Conservation (phyloP, 2,888 invertebrate species). For the Rhodophaea formosa region DNA sequence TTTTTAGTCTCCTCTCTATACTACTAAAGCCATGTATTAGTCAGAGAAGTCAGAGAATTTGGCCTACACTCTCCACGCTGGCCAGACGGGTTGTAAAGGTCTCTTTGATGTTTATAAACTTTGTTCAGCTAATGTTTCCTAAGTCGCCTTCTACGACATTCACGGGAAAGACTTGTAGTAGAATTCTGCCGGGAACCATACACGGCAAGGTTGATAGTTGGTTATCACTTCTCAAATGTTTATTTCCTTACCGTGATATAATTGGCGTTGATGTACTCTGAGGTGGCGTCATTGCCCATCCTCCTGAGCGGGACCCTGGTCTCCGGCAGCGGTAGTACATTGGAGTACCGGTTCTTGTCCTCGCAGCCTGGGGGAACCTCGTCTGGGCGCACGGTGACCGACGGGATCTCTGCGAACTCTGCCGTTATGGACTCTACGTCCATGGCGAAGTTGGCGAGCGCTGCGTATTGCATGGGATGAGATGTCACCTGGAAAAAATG, state of each 20-base stretch:
- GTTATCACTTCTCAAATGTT: not conserved
- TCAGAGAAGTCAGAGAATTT: no score
- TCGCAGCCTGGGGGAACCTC: conserved; percentile 94
- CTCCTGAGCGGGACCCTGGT: conserved; percentile 90
- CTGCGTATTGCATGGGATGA: conserved; percentile 89
- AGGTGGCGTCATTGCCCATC: conserved; percentile 87
- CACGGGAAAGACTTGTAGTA: no score
- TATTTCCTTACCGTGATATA: conserved; percentile 88
- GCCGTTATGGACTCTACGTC: conserved; percentile 87
- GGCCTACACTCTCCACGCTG: no score
- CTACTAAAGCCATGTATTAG: no score
- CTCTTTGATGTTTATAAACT: no score
- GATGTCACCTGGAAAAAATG: conserved; percentile 78
- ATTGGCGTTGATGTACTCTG: conserved; percentile 97
- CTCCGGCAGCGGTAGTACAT: conserved; percentile 96
- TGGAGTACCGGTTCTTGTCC: conserved; percentile 94
- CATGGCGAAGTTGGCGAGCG: conserved; percentile 86
- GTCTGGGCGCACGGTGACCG: conserved; percentile 88
- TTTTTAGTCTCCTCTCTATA: no score
- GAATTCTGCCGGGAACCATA: no score
- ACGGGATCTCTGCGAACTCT: conserved; percentile 91
- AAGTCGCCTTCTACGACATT: no score
- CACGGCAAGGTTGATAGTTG: no score
- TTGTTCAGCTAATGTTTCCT: no score
- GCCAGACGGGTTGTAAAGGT: no score